These are phyloP conservation scores for Leptinotarsa rubiginosa DNA, from an alignment of 2,888 invertebrate species.

Conservation along the genomic window DNA sequence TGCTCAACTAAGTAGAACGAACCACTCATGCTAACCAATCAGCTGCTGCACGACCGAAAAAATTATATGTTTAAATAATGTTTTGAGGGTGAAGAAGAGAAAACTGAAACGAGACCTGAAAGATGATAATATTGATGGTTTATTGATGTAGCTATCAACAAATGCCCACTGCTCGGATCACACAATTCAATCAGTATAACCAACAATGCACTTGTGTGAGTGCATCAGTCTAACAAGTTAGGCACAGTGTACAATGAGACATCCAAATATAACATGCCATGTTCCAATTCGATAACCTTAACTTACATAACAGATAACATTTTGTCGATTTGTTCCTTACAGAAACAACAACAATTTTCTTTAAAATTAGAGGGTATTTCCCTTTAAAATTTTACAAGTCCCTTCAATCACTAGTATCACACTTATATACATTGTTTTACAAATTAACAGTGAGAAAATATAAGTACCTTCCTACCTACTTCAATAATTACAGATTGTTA, in stretches of 20 bases:
- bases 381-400: constrained; percentile 35
- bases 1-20: too few relatives aligned
- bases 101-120: constrained; percentile 23
- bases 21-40: too few relatives aligned
- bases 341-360: constrained; percentile 9
- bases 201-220: constrained; percentile 49
- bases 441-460: constrained; percentile 32
- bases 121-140: constrained; percentile 53
- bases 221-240: constrained; percentile 62
- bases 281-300: constrained; percentile 50
- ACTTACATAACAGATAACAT: constrained; percentile 9
- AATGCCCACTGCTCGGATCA: constrained; percentile 65
- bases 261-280: constrained; percentile 58
- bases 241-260: constrained; percentile 63
- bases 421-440: constrained; percentile 34
- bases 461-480: not conserved
- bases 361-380: constrained; percentile 26
- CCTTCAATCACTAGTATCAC: constrained; percentile 26
- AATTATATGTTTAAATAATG: not conserved
- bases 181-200: constrained; percentile 51
- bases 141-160: constrained; percentile 65
- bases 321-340: not conserved
- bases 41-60: too few relatives aligned
- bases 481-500: constrained; percentile 4
- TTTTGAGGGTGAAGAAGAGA: not conserved